phyloP scores from a whole-genome alignment of 2,113 vertebrate species.

The Tragulus kanchil region DNA sequence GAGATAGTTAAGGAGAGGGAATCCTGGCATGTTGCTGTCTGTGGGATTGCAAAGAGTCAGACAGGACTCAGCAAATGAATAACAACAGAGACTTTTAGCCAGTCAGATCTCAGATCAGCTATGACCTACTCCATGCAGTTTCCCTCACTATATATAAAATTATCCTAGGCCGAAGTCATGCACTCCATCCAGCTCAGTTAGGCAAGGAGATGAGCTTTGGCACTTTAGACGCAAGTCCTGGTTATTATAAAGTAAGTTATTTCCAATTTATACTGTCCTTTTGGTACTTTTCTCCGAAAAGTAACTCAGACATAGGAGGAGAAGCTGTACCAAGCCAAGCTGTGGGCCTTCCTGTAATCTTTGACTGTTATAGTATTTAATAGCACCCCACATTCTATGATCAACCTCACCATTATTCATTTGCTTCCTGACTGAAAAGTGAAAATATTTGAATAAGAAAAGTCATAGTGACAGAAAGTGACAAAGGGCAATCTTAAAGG shows the following conservation, averaged over 20 bases:
- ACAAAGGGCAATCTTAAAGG: background rate
- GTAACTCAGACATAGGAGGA: background rate
- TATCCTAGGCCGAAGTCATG: background rate
- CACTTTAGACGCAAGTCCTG: background rate
- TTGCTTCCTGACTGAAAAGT: background rate
- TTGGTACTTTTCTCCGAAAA: constrained; percentile 27
- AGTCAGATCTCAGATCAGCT: background rate
- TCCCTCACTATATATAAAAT: background rate
- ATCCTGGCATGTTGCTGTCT: background rate
- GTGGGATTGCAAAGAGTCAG: background rate
- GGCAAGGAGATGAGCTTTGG: background rate
- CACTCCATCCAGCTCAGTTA: background rate
- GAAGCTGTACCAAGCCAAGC: background rate
- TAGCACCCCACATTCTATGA: background rate
- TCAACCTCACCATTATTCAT: background rate
- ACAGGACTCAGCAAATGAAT: background rate
- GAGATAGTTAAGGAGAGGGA: background rate
- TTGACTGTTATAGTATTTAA: background rate
- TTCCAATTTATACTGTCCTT: constrained; percentile 34
- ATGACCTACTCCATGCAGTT: background rate
- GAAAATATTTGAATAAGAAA: background rate
- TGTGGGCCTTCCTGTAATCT: background rate
- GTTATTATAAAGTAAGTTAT: background rate
- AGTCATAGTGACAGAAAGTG: background rate
- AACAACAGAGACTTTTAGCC: background rate